Percentiles rank a stretch among this genome's conserved stretches.
Conservation (phyloP, 2,113 vertebrate genomes). For the Micromys minutus region DNA sequence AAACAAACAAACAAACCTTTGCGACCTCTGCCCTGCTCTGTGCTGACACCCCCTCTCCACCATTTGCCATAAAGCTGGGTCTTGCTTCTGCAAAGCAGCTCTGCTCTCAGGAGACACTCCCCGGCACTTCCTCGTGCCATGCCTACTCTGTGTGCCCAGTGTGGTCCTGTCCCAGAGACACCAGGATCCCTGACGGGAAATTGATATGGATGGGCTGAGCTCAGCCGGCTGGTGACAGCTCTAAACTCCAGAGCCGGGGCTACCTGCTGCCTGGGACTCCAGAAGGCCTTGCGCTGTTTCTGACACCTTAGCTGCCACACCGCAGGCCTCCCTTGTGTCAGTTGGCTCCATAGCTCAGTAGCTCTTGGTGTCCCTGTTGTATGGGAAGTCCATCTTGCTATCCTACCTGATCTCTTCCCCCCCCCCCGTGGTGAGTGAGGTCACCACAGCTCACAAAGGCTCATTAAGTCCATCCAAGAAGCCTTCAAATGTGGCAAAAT, state of each 20-base stretch:
- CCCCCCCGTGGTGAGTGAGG: constrained; percentile 37
- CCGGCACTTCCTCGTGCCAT: rapidly evolving
- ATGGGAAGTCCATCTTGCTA: background rate
- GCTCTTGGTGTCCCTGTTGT: background rate
- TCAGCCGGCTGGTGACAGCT: background rate
- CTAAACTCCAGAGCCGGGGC: background rate
- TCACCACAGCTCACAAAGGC: constrained; percentile 26
- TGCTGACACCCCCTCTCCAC: background rate
- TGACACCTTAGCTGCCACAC: background rate
- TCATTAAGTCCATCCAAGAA: background rate
- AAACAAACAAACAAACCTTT: background rate
- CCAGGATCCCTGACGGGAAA: background rate
- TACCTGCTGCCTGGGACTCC: background rate
- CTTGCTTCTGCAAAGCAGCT: background rate
- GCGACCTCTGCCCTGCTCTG: background rate
- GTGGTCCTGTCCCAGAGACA: background rate
- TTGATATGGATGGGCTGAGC: background rate
- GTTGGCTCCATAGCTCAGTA: background rate
- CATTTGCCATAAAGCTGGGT: background rate
- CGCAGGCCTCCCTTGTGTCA: background rate
- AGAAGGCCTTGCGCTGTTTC: background rate
- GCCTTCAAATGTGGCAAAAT: constrained; percentile 41
- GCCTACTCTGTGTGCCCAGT: background rate
- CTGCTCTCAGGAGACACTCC: background rate
- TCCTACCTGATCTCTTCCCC: background rate